Evolutionary conservation across 2,797 vertebrate genomes (phyloP), one percentile per base, ranked within the genome.

Genomic region (Clarias fuscus): DNA sequence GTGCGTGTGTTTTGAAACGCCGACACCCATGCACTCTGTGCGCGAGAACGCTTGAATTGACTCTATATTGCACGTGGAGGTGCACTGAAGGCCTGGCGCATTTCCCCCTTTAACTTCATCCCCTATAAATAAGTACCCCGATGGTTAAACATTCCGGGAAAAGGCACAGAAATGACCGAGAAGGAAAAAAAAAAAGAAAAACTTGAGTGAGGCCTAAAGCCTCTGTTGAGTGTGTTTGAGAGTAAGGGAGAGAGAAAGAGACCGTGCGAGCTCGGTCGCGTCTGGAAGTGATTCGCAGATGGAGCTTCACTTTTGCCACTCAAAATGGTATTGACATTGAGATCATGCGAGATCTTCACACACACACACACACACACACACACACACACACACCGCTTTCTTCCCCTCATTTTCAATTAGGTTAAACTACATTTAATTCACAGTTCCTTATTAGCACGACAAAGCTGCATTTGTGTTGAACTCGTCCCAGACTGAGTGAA

Each of bases 271-370:
- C 59, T 73, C 53, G 59, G 18, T 40, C 27, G 70, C 43, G 71
- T 71, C 70, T 85, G 65, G 64, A 90, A 90, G 88, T 90, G 83
- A 86, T 83, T 90, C 87, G 14, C 89, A 90, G 89, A 90, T 88
- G 87, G 85, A 84, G 48, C 78, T 86, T 84, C 77, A 82, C 7
- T 73, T 87, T 86, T 73, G 78, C 78, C 64, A 80, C 84, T 83
- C 37, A 83, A 70, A 82, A 75, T 58, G 27, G 59, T 82, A 77
- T 76, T 85, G 86, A 64, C 86, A 82, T 48, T 53, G 33, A 88
- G 81, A 83, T 81, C 37, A 85, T 86, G 77, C 18, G 22, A 79
- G 20, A 79, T 62, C 77, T 77, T 76, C 48, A 37, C 56, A 37
- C 82, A 24, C 56, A 22, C 75, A 33, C 48, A 18, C 73, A 56